Percentiles rank a stretch among this genome's conserved stretches.
These are phyloP conservation scores for Netelia melanura DNA, from an alignment of 2,888 invertebrate genomes.

Conservation along the genomic window DNA sequence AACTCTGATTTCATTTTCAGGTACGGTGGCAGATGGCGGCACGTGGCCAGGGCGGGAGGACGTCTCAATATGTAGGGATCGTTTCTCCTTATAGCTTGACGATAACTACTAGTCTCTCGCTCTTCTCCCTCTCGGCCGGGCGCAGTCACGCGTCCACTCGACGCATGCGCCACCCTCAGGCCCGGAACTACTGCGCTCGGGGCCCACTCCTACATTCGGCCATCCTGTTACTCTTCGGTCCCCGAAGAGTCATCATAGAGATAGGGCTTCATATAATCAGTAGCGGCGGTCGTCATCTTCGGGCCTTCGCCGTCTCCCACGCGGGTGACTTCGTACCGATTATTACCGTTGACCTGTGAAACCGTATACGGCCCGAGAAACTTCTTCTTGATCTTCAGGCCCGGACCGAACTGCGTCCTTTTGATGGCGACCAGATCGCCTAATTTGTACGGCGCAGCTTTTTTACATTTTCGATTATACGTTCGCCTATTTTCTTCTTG, in stretches of 20 bases:
- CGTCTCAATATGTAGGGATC: too few species aligned
- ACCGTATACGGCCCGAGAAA: constrained; percentile 69
- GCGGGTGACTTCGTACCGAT: constrained; percentile 63
- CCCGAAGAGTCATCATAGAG: background rate
- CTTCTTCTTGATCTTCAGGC: constrained; percentile 63
- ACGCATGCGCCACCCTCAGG: too few species aligned
- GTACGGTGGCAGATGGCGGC: too few species aligned
- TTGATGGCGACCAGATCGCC: constrained; percentile 66
- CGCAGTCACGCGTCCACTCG: too few species aligned
- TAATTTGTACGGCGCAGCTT: constrained; percentile 66
- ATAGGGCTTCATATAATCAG: constrained; percentile 65
- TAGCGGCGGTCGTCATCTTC: constrained; percentile 51
- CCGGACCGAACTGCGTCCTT: constrained; percentile 67
- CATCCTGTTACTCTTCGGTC: constrained; percentile 6
- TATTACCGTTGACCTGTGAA: constrained; percentile 55
- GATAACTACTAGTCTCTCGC: too few species aligned
- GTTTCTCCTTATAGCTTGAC: too few species aligned
- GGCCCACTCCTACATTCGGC: constrained; percentile 5
- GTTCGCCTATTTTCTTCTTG: constrained; percentile 73
- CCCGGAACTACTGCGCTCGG: too few species aligned
- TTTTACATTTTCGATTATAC: constrained; percentile 63
- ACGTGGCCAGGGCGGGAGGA: too few species aligned
- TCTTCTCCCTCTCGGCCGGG: too few species aligned
- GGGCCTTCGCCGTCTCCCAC: constrained; percentile 64
- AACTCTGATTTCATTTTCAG: too few species aligned